phyloP scores from a whole-genome alignment of 2,797 vertebrate species.

The Tangara arthus region DNA sequence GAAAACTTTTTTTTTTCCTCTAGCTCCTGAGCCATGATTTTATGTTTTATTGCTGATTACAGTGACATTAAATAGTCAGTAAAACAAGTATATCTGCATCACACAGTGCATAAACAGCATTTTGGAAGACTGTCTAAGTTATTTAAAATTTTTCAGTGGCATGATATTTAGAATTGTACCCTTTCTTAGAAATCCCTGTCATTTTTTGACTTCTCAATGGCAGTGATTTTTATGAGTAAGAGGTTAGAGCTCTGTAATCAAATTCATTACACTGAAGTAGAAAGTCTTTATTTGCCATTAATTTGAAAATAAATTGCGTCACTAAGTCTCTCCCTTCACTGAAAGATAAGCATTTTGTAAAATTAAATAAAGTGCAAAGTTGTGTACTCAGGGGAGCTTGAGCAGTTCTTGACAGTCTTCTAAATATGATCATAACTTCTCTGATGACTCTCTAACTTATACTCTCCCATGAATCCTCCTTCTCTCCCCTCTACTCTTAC shows the following conservation, averaged over 20 bases:
- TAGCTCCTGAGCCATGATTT: conserved; percentile 24
- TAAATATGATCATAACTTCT: not conserved
- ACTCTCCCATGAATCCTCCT: not conserved
- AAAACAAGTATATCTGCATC: conserved; percentile 34
- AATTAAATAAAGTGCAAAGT: conserved; percentile 24
- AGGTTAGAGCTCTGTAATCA: not conserved
- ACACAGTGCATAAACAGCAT: not conserved
- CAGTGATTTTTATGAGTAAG: not conserved
- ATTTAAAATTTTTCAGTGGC: not conserved
- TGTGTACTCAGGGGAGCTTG: not conserved
- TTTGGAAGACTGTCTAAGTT: not conserved
- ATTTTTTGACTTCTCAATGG: not conserved
- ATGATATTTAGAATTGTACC: not conserved
- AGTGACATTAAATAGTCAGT: not conserved
- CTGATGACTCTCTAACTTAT: not conserved
- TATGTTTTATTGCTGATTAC: conserved; percentile 46
- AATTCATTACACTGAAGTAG: conserved; percentile 13
- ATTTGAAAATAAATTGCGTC: conserved; percentile 35
- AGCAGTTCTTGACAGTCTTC: not conserved
- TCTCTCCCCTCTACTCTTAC: not conserved
- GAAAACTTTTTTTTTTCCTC: not conserved
- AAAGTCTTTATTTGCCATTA: conserved; percentile 54
- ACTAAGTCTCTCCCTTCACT: not conserved
- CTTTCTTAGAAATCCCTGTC: not conserved
- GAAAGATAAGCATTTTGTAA: conserved; percentile 12